Base-by-base conservation (phyloP, 2,888 invertebrate genomes). In the Leptinotarsa rubiginosa region DNA sequence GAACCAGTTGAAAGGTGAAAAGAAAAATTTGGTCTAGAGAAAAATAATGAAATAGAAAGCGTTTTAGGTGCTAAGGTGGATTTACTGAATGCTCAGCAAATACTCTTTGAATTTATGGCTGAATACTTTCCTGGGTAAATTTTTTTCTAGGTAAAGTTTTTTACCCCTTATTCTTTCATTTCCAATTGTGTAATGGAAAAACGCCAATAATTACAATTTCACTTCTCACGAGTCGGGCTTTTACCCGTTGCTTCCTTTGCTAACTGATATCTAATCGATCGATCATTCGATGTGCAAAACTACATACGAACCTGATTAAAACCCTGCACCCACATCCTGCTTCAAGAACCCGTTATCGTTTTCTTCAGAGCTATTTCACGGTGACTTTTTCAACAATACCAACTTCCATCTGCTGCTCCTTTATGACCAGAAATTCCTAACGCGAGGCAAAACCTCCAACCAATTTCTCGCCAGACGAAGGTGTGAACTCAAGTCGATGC, bases 401-500 rank as follows among this genome's bases (percentile, higher is more conserved):
- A 25, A 59, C 59, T 59, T 59, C 13, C 62, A 62, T 31, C 7
- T 62, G n/a, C 62, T 10, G 62, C 41, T 62, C 62, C 31, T 62
- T 62, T 62, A 62, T n/a, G 31, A 62, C 62, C 62, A 62, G 62
- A 62, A 62, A 62, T 62, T 31, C 62, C 62, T n/a, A 62, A 62
- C 62, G 20, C 56, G 22, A 41, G 16, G n/a, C n/a, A 62, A 62
- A 62, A 62, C 41, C 56, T 31, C 25, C 41, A 62, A 62, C 62
- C 2, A 62, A 25, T 62, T 62, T 62, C n/a, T 15, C 12, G 5
- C 13, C 15, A 59, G 52, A 13, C 16, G 12, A 5, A 59, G 59
- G 22, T 25, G 59, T 59, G 59, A 22, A 59, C 22, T 20, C 59
- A 25, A 59, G 16, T 22, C 59, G 25, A 41, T 41, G 41, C 12